Base-by-base conservation (phyloP, 2,888 invertebrate genomes). In the Drepanosiphum platanoidis region DNA sequence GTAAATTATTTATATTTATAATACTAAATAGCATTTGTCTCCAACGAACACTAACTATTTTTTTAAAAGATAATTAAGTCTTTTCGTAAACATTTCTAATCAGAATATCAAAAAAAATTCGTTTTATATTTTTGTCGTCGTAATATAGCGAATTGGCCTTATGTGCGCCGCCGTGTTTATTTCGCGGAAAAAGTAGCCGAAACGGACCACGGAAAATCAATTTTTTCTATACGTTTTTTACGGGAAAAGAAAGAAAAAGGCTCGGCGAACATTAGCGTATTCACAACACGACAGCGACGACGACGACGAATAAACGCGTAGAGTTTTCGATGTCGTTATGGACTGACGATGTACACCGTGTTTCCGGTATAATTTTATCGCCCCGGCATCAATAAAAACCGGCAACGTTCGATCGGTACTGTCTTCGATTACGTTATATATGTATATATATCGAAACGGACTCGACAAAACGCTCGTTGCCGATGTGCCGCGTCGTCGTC, bases 281-380 rank as follows among this genome's bases (percentile, higher is more conserved):
- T 46, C n/a, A 18, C 18, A 46, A 5, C 4, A 3, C n/a, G 9
- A 3, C 61, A 3, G 61, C 27, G 18, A 52, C 11, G 61, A 2
- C 61, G 27, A 1, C 61, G 61, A n/a, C 61, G 61, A 61, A 61
- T 7, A 61, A 27, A 61, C n/a, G 13, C 27, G 27, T 61, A 27
- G 61, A n/a, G n/a, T n/a, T 61, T 61, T 61, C 61, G 61, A 42
- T 27, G 22, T 18, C 52, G 52, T 52, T 52, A 8, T 64, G n/a
- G n/a, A n/a, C n/a, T n/a, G n/a, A n/a, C n/a, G n/a, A n/a, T 22
- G 3, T 22, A 39, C 39, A 39, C 58, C 75, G 30, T 39, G 39
- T 78, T 64, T 78, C 30, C 64, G 32, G 78, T 42, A 64, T 64
- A 77, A 61, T 77, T 61, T 77, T 77, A 77, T 77, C 18, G 61